Evolutionary conservation across 2,797 vertebrate species (phyloP), one percentile per base, ranked within the genome.

Genomic region (Pyrrhura leucotis): DNA sequence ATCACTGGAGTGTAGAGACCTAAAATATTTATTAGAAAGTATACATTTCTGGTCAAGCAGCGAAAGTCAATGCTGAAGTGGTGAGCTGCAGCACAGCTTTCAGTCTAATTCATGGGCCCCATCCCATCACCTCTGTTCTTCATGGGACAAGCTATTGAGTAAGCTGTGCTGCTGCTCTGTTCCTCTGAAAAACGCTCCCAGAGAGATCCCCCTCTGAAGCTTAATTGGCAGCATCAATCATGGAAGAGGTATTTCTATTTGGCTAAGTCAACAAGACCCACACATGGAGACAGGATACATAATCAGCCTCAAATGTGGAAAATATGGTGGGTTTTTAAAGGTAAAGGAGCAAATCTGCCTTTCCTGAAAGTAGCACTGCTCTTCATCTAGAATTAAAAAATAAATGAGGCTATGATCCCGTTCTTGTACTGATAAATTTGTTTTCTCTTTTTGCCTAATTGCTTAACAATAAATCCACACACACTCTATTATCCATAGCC

Each of bases 1-100:
- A 98, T 97, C 97, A 95, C 87, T 54, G 89, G 91, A 97, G 96
- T 87, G 78, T 26, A 80, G 97, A 96, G 85, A 94, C 76, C 96
- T 97, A 96, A 98, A 98, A 96, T 97, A 98, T 98, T 97, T 98
- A 98, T 97, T 96, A 97, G 96, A 90, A 96, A 96, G 97, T 95
- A 93, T 73, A 94, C 96, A 96, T 93, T 95, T 96, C 18, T 8
- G 95, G 96, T 95, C 89, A 94, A 89, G 91, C 22, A 4, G 93
- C 15, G 1, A 96, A 95, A 97, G 96, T 82, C 96, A 90, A 72
- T 12, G 33, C 33, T 67, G 80, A 56, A 87, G 80, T 25, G 63
- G 79, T 29, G 78, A 97, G 91, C 68, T 95, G 89, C 88, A 90
- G 66, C 63, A 35, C 6, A 80, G 78, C 58, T 72, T 67, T 75